Evolutionary conservation across 2,888 invertebrate genomes (phyloP), one percentile per base, ranked within the genome.

Genomic region (Melieria omissa): DNA sequence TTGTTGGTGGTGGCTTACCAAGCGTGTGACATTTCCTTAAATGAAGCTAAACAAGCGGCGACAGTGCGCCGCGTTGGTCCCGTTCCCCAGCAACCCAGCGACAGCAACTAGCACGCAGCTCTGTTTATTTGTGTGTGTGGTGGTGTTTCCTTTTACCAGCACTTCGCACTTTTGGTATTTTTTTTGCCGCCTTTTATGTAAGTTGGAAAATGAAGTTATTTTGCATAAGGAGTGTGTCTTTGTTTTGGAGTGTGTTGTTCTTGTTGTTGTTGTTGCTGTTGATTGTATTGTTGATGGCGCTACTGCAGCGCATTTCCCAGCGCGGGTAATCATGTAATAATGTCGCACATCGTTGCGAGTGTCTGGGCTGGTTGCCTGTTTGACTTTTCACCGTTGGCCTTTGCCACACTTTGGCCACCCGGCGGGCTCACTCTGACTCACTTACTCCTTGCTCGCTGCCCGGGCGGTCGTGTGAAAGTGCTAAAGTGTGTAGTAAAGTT

Each of bases 201-300:
- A 47, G 12, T 58, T n/a, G 10, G 55, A 45, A 66, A 74, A 71
- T 74, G 68, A 57, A 74, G 65, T 74, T 69, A 71, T 75, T 75
- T 73, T 75, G 73, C 68, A 74, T 71, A 68, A 65, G 74, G 60
- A 65, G 63, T 60, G 55, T 46, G 64, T 66, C 73, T 71, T 73
- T 65, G 64, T 63, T 73, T 61, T 70, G 64, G 55, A 49, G 60
- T 67, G 58, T 58, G 49, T 67, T 67, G 67, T 60, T 14, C 5
- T 62, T 42, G 60, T 29, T 29, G 29, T 29, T 29, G 29, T 29
- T 29, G 29, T 29, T 29, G 29, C 29, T 29, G 29, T 29, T 29
- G 29, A 29, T 29, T 29, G 29, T 29, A 29, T 29, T 29, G 29
- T 29, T 29, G 29, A 29, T 29, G 29, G 29, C 29, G 29, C 3